Base-by-base conservation (phyloP, 2,113 vertebrate genomes). In the Ursus arctos region DNA sequence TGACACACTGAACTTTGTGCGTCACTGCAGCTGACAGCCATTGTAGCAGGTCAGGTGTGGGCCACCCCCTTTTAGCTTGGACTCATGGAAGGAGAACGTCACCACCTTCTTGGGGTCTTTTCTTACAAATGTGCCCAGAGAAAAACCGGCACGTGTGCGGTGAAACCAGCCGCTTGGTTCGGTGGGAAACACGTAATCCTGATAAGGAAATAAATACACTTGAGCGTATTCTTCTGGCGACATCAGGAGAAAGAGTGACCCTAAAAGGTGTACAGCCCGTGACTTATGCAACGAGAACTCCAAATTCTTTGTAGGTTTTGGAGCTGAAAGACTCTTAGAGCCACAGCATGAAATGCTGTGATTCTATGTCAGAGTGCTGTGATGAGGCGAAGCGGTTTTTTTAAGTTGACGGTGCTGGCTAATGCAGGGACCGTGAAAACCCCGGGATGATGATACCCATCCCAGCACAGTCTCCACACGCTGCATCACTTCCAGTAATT, bases 1-100 rank as follows among this genome's bases (percentile, higher is more conserved):
- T 0, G 7, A 19, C 10, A 40, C 74, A 15, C 11, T 36, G 1
- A 28, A n/a, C 2, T 21, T 16, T 3, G 1, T 28, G 0, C 0
- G 3, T 31, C 19, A 3, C 33, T 72, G 19, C 53, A 53, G 33
- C 53, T 16, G 40, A 28, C 31, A 26, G 31, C 57, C 49, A 13
- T 4, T 61, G 33, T 8, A 3, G 16, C 21, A 49, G 28, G 31
- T 36, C n/a, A 36, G 33, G 63, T 7, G 9, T 40, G 0, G 10
- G 74, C 26, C 43, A 18, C 33, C 43, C 59, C 53, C 19, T 49
- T 59, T 15, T 43, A 31, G 43, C n/a, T 76, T 3, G 31, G 33
- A 81, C 40, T 76, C 59, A 65, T 5, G 26, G 47, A 57, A 49
- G 26, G 13, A 83, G 19, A 28, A 18, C 8, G 0, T 16, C n/a